Conservation (phyloP, 2,888 invertebrate species). For the Pachycephus smyrnensis region DNA sequence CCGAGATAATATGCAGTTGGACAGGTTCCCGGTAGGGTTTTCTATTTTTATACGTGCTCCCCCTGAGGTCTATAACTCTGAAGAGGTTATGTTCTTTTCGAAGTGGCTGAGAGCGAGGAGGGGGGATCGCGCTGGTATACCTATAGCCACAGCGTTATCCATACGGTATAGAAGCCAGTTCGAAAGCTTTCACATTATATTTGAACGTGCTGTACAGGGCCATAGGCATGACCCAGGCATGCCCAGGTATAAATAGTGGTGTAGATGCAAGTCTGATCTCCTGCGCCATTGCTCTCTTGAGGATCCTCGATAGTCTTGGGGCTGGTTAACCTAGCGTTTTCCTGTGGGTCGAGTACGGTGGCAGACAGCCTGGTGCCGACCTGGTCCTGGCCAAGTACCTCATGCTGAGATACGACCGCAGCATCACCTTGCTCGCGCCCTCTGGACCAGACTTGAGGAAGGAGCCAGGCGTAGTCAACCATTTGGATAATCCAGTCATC, state of each 20-base stretch:
- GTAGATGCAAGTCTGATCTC: background rate
- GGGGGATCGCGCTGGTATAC: background rate
- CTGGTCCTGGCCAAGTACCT: constrained; percentile 40
- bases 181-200: background rate
- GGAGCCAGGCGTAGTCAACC: background rate
- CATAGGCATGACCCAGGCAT: background rate
- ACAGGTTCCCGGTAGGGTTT: constrained; percentile 55
- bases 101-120: background rate
- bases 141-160: background rate
- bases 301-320: background rate
- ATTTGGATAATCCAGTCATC: background rate
- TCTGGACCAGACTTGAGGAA: background rate
- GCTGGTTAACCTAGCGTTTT: constrained; percentile 17
- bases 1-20: constrained; percentile 55
- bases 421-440: constrained; percentile 7
- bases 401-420: constrained; percentile 50
- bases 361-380: constrained; percentile 61
- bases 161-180: background rate
- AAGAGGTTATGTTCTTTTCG: constrained; percentile 2
- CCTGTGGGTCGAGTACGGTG: constrained; percentile 33
- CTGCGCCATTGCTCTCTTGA: background rate
- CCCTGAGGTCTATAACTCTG: constrained; percentile 29
- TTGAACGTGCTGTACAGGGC: background rate
- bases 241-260: background rate
- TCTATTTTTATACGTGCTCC: constrained; percentile 51